A percentile compares a stretch with the other conserved stretches of the same genome.
These are phyloP conservation scores for Parazoanthus swiftii DNA, from an alignment of 92 coral and sea anemone genomes.

Conservation along the genomic window DNA sequence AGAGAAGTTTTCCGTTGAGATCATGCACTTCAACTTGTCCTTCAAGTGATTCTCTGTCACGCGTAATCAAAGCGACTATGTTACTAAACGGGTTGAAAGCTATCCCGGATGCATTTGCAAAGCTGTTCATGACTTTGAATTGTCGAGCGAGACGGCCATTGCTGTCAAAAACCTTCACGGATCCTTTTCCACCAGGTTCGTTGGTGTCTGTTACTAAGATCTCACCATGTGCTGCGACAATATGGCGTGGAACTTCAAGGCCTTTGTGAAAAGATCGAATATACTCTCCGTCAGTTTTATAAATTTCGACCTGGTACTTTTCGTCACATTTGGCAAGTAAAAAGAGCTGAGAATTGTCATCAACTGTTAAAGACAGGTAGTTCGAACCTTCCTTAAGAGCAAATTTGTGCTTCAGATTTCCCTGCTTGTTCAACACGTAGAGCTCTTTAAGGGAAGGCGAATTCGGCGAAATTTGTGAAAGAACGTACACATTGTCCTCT, in stretches of 20 bases:
- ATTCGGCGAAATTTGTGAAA: slow-evolving; percentile 18
- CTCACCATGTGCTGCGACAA: slow-evolving; percentile 23
- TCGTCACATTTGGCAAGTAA: slow-evolving; percentile 27
- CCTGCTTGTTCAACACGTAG: slow-evolving; percentile 45
- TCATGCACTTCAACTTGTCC: slow-evolving; percentile 32
- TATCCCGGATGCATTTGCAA: slow-evolving; percentile 15
- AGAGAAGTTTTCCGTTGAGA: slow-evolving; percentile 27
- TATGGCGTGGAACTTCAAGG: neutral
- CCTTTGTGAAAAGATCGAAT: slow-evolving; percentile 23
- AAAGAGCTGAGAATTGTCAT: slow-evolving; percentile 15
- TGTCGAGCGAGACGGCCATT: slow-evolving; percentile 26
- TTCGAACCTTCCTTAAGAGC: slow-evolving; percentile 28
- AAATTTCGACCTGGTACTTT: slow-evolving; percentile 23
- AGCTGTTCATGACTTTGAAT: slow-evolving; percentile 29
- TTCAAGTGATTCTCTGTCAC: slow-evolving; percentile 21
- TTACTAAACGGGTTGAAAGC: slow-evolving; percentile 38
- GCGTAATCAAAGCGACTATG: slow-evolving; percentile 36
- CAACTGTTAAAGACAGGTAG: slow-evolving; percentile 32
- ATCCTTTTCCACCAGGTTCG: slow-evolving; percentile 8
- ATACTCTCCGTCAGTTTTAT: slow-evolving; percentile 28
- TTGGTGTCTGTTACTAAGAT: slow-evolving; percentile 33
- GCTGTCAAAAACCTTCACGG: slow-evolving; percentile 28
- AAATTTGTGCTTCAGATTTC: slow-evolving; percentile 31
- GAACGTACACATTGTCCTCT: slow-evolving; percentile 40
- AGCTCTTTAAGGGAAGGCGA: neutral